phyloP scores from a whole-genome alignment of 2,113 vertebrate species.

The Pomatostomus ruficeps region DNA sequence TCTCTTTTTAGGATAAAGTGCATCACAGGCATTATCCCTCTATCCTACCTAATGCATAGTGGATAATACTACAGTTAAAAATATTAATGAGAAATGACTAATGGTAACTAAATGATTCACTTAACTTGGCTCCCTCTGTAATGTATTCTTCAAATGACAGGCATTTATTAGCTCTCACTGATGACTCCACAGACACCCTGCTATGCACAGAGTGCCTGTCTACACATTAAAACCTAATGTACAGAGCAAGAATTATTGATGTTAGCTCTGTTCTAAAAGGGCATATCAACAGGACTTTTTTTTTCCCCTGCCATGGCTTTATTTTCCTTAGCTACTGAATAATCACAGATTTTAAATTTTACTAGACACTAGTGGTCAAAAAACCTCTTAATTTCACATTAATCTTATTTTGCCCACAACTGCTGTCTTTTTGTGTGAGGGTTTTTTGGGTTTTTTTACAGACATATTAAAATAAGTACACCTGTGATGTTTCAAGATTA shows the following conservation, averaged over 20 bases:
- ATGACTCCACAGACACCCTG: slow-evolving; percentile 38
- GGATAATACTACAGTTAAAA: slow-evolving; percentile 25
- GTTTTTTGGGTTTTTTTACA: background rate
- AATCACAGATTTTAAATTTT: background rate
- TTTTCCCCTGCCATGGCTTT: background rate
- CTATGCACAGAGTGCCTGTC: slow-evolving; percentile 32
- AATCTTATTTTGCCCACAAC: background rate
- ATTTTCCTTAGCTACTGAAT: background rate
- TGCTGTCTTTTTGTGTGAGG: background rate
- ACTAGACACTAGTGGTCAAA: background rate
- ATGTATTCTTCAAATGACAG: slow-evolving; percentile 33
- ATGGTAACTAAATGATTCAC: slow-evolving; percentile 42
- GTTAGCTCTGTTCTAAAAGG: slow-evolving; percentile 17
- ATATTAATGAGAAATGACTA: slow-evolving; percentile 57
- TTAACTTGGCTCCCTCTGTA: slow-evolving; percentile 23
- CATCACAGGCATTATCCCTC: background rate
- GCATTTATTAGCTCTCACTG: slow-evolving; percentile 47
- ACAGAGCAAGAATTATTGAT: slow-evolving; percentile 40
- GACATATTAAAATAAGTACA: background rate
- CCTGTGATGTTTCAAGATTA: background rate
- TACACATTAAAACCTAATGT: slow-evolving; percentile 55
- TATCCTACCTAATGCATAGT: background rate
- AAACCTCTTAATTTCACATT: background rate
- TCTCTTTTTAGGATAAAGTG: background rate
- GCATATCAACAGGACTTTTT: background rate